These are phyloP conservation scores for Drosophila melanosoma DNA, from an alignment of 2,888 invertebrate species.

Conservation along the genomic window DNA sequence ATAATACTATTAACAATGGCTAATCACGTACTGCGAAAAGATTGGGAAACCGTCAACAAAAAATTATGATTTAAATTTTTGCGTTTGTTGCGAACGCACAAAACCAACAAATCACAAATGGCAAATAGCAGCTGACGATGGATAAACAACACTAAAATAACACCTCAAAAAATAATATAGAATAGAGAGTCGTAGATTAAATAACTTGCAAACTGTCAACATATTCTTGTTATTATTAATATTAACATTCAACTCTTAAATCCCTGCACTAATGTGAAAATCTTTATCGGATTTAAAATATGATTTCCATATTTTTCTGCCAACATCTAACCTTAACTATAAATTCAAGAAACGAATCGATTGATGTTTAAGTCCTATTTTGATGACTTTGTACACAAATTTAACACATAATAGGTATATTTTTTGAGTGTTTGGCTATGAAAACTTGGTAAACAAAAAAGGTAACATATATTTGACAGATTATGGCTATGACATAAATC, in stretches of 20 bases:
- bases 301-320: not conserved
- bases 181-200: not conserved
- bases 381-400: not conserved
- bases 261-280: not conserved
- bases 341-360: not conserved
- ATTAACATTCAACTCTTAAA: not conserved
- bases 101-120: not conserved
- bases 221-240: not conserved
- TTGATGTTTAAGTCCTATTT: not conserved
- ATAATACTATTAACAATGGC: constrained; percentile 21
- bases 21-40: constrained; percentile 40
- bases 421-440: not conserved
- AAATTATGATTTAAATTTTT: constrained; percentile 50
- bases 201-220: not conserved
- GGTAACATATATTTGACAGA: not conserved
- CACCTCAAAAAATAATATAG: not conserved
- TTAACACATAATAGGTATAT: not conserved
- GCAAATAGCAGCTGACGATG: constrained; percentile 56
- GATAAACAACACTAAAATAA: constrained; percentile 50
- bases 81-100: constrained; percentile 29
- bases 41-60: constrained; percentile 34
- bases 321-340: not conserved
- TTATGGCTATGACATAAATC: not conserved
- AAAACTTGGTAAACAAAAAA: not conserved
- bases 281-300: not conserved